Conservation (phyloP, 92 coral and sea anemone genomes). For the Muricea muricata region DNA sequence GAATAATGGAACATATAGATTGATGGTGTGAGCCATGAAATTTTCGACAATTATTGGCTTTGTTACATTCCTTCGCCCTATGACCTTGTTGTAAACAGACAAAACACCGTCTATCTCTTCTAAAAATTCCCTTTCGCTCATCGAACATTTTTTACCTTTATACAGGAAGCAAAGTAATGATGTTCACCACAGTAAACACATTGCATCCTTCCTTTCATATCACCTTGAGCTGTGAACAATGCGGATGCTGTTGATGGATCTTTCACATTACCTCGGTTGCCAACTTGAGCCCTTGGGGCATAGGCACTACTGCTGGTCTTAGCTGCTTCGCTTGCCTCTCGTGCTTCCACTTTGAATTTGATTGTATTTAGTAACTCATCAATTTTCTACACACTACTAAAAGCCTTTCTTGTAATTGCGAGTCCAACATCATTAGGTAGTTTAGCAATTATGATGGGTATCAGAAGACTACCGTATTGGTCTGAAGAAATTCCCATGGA, state of each 20-base stretch:
- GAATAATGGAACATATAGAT: conserved; percentile 19
- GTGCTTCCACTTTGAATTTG: conserved; percentile 24
- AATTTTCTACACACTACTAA: conserved; percentile 22
- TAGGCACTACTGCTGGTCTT: background rate
- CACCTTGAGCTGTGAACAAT: background rate
- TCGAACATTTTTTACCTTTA: background rate
- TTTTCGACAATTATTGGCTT: conserved; percentile 21
- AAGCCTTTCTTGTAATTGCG: conserved; percentile 2
- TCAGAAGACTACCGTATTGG: conserved; percentile 36
- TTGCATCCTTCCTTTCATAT: background rate
- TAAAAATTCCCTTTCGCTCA: conserved; percentile 4
- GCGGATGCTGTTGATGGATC: background rate
- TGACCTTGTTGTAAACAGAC: conserved; percentile 11
- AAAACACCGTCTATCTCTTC: conserved; percentile 12
- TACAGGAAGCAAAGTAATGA: background rate
- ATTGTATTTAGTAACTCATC: conserved; percentile 19
- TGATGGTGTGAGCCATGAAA: conserved; percentile 41
- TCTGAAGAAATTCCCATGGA: conserved; percentile 11
- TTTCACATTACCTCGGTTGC: background rate
- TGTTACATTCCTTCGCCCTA: conserved; percentile 10
- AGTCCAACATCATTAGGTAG: conserved; percentile 28
- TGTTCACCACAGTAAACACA: conserved; percentile 1
- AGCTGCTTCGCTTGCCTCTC: conserved; percentile 21
- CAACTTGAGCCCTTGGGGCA: background rate
- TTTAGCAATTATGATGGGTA: conserved; percentile 36